Percentiles rank a stretch among this genome's conserved stretches.
These are phyloP conservation scores for Teleogryllus oceanicus DNA, from an alignment of 2,888 invertebrate genomes.

Conservation along the genomic window DNA sequence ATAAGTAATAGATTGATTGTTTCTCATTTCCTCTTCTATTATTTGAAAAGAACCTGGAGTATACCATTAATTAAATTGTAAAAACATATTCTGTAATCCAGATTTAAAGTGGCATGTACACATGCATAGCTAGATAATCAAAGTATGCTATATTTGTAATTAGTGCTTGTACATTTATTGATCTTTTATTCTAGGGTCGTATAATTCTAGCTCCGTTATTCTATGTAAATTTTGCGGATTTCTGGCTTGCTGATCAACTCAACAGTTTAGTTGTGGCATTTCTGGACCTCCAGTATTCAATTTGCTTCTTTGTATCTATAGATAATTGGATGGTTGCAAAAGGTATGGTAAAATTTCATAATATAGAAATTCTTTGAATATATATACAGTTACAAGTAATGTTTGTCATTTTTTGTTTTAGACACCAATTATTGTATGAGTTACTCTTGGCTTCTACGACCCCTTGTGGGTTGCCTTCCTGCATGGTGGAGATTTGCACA, in stretches of 20 bases:
- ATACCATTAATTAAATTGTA: too few relatives aligned
- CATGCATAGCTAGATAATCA: too few relatives aligned
- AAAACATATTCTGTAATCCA: too few relatives aligned
- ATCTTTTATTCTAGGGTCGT: constrained; percentile 50
- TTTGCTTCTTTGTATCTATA: constrained; percentile 70
- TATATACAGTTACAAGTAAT: not conserved
- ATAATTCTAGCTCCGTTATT: constrained; percentile 71
- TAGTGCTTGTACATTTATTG: too few relatives aligned
- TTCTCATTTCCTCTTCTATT: too few relatives aligned
- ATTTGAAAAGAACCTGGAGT: too few relatives aligned
- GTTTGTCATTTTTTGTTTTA: constrained; percentile 39
- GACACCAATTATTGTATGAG: constrained; percentile 53
- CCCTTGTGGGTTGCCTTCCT: constrained; percentile 72
- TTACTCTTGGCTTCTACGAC: constrained; percentile 52
- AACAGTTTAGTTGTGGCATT: constrained; percentile 74
- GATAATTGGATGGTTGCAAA: constrained; percentile 55
- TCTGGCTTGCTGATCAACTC: constrained; percentile 82
- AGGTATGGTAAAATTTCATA: constrained; percentile 43
- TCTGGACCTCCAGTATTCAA: constrained; percentile 73
- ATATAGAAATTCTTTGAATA: not conserved
- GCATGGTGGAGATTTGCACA: constrained; percentile 84
- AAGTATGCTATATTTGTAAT: too few relatives aligned
- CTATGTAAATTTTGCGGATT: constrained; percentile 77
- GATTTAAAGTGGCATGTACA: too few relatives aligned
- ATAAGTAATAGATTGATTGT: too few relatives aligned